Conservation (phyloP, 2,888 invertebrate genomes). For the Malacosoma neustria region DNA sequence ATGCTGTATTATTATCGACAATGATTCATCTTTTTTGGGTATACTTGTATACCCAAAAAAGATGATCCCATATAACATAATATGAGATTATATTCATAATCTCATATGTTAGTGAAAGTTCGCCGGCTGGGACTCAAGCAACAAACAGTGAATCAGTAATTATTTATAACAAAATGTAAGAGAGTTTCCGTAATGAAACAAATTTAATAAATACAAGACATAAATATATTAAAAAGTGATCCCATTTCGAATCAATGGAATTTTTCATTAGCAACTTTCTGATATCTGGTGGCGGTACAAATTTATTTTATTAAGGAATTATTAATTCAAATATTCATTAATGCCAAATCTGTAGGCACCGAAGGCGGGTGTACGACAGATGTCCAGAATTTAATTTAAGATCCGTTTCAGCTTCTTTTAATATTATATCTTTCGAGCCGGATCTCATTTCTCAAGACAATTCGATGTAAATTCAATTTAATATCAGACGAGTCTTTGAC, state of each 20-base stretch:
- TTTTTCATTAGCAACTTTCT: constrained; percentile 5
- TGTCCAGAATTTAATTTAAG: constrained; percentile 60
- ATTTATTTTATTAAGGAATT: constrained; percentile 27
- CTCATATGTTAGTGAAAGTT: too few relatives aligned
- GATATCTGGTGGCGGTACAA: constrained; percentile 16
- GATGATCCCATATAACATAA: too few relatives aligned
- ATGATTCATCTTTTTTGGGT: too few relatives aligned
- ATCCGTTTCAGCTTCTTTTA: constrained; percentile 52
- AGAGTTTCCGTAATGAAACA: too few relatives aligned
- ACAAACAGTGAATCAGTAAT: too few relatives aligned
- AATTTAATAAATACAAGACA: neutral
- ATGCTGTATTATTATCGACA: too few relatives aligned
- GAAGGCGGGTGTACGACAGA: constrained; percentile 45
- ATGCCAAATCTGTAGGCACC: constrained; percentile 33
- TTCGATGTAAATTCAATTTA: constrained; percentile 47
- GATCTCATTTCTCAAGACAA: constrained; percentile 36
- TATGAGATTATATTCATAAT: too few relatives aligned
- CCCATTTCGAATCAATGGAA: neutral
- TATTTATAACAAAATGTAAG: too few relatives aligned
- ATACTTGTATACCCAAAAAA: too few relatives aligned
- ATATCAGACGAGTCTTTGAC: constrained; percentile 27
- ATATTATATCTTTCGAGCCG: constrained; percentile 38
- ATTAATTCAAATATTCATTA: constrained; percentile 55
- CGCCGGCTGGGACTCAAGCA: too few relatives aligned
- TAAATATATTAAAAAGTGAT: neutral